These are phyloP conservation scores for Triplophysa yarkandensis DNA, from an alignment of 2,797 vertebrate genomes.

Conservation along the genomic window DNA sequence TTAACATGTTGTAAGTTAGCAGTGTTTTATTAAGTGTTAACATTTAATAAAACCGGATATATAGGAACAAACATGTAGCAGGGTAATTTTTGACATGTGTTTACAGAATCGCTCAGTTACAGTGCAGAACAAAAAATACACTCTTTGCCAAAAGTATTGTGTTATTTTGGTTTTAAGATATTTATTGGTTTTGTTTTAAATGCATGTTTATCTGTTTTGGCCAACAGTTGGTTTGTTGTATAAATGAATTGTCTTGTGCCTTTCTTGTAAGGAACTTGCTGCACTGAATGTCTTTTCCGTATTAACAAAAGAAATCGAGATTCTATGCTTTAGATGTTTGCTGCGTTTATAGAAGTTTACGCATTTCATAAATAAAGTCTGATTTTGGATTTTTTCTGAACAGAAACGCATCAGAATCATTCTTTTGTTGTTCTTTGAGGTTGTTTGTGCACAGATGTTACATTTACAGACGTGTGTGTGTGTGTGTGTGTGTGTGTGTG, in stretches of 20 bases:
- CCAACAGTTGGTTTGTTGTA: background rate
- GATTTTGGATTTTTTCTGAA: too few relatives aligned
- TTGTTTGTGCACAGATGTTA: too few relatives aligned
- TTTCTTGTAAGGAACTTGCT: slow-evolving; percentile 23
- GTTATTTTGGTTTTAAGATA: slow-evolving; percentile 23
- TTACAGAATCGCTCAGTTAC: slow-evolving; percentile 38
- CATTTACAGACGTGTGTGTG: too few relatives aligned
- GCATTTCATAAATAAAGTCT: background rate
- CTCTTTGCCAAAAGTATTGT: background rate
- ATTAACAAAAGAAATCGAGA: slow-evolving; percentile 18
- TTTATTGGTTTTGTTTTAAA: slow-evolving; percentile 23
- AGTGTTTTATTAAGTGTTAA: background rate
- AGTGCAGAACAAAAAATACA: slow-evolving; percentile 17
- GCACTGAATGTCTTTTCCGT: background rate
- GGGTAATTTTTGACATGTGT: background rate
- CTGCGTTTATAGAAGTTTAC: slow-evolving; percentile 11
- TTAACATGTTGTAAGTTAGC: background rate
- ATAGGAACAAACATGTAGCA: background rate
- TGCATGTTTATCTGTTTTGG: background rate
- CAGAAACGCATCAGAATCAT: too few relatives aligned
- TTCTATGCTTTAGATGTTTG: slow-evolving; percentile 1
- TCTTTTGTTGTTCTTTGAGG: too few relatives aligned
- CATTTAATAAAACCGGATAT: slow-evolving; percentile 4
- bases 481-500: too few relatives aligned
- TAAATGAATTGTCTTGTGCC: slow-evolving; percentile 38